These are phyloP conservation scores for Etheostoma spectabile DNA, from an alignment of 2,113 vertebrate genomes.

Conservation along the genomic window DNA sequence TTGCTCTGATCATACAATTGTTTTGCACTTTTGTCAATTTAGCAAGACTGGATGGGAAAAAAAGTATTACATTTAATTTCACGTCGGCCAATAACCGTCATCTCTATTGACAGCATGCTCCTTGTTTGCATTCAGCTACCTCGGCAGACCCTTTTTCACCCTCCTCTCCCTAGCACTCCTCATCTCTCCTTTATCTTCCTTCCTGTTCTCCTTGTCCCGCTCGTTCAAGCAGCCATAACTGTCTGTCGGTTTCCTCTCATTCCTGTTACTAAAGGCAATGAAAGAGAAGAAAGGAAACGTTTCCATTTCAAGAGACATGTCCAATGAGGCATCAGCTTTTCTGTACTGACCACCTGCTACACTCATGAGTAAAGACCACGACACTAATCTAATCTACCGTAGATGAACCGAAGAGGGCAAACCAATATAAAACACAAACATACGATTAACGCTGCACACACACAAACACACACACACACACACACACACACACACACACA, in stretches of 20 bases:
- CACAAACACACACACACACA: not conserved
- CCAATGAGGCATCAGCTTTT: constrained; percentile 28
- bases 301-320: constrained; percentile 47
- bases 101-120: constrained; percentile 29
- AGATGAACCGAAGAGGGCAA: constrained; percentile 40
- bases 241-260: constrained; percentile 26
- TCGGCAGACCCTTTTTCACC: constrained; percentile 25
- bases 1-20: not conserved
- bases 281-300: constrained; percentile 31
- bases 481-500: constrained; percentile 32
- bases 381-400: not conserved
- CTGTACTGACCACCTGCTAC: constrained; percentile 41
- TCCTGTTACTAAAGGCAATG: constrained; percentile 27
- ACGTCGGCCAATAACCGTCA: not conserved
- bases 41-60: not conserved
- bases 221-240: constrained; percentile 75
- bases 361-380: constrained; percentile 36
- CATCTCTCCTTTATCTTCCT: constrained; percentile 36
- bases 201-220: constrained; percentile 64
- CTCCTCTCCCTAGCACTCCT: constrained; percentile 22
- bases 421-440: constrained; percentile 40
- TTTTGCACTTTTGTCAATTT: not conserved
- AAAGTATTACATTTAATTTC: constrained; percentile 2
- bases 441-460: constrained; percentile 18
- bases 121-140: constrained; percentile 47